These are phyloP conservation scores for Scaptomyza caliginosa DNA, from an alignment of 2,888 invertebrate species.

Conservation along the genomic window DNA sequence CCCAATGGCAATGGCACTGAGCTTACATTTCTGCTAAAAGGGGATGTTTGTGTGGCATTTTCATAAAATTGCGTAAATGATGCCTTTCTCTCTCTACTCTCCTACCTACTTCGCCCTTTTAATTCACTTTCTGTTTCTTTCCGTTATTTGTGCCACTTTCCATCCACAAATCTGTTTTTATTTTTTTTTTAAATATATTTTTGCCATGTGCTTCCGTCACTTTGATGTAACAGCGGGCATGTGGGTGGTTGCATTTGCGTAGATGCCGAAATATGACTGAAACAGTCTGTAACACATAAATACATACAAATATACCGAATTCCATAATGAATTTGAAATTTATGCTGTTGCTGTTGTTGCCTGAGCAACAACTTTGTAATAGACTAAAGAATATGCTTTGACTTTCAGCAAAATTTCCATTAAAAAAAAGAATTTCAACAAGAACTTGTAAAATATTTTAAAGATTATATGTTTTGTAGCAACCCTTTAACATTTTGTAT, in stretches of 20 bases:
- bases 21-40: conserved; percentile 2
- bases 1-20: conserved; percentile 42
- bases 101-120: conserved; percentile 3
- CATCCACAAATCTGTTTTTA: not conserved
- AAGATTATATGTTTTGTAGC: not conserved
- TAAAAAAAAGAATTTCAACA: not conserved
- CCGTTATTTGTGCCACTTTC: not conserved
- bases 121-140: conserved; percentile 5
- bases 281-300: not conserved
- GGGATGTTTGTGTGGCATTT: conserved; percentile 63
- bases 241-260: conserved; percentile 1
- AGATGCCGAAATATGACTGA: conserved; percentile 6
- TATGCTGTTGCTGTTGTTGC: not conserved
- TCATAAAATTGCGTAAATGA: conserved; percentile 54
- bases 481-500: not conserved
- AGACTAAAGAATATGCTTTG: not conserved
- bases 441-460: not conserved
- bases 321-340: conserved; percentile 4
- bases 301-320: conserved; percentile 11
- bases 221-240: conserved; percentile 46
- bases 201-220: conserved; percentile 36
- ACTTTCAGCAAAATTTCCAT: too few species aligned
- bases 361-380: not conserved
- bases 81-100: not conserved
- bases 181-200: conserved; percentile 3